Percentiles rank a stretch among this genome's conserved stretches.
Evolutionary conservation across 2,888 invertebrate genomes (phyloP).

Genomic region (Dermolepida albohirtum): DNA sequence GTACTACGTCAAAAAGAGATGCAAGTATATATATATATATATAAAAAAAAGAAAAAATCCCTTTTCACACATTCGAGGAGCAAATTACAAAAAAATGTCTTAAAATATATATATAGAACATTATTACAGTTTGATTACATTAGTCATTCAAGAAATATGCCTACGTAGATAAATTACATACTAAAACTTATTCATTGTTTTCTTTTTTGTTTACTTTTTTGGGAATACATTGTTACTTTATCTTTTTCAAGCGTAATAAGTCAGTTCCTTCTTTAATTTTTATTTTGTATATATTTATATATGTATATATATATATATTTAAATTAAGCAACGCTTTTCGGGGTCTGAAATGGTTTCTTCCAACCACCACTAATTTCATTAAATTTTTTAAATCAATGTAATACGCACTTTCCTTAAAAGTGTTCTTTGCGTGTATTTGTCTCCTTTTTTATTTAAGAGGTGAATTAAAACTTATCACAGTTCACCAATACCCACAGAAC

Average conservation of each 20-base stretch:
- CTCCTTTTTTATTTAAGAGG: conserved; percentile 19
- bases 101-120: conserved; percentile 40
- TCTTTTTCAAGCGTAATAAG: conserved; percentile 58
- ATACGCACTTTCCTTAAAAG: conserved; percentile 6
- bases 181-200: conserved; percentile 55
- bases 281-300: conserved; percentile 45
- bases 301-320: conserved; percentile 42
- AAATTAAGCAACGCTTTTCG: conserved; percentile 25
- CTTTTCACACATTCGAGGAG: conserved; percentile 38
- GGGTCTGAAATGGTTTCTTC: not conserved
- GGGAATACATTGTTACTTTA: conserved; percentile 53
- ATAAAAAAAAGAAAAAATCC: conserved; percentile 28
- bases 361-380: conserved; percentile 44
- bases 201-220: conserved; percentile 40
- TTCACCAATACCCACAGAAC: conserved; percentile 60
- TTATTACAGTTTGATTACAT: conserved; percentile 48
- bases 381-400: conserved; percentile 5
- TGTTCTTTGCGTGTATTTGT: conserved; percentile 17
- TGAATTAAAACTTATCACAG: conserved; percentile 58
- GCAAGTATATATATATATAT: too few species aligned
- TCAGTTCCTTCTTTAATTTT: conserved; percentile 46
- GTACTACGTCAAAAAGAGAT: not conserved
- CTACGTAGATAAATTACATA: conserved; percentile 57
- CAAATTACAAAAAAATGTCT: conserved; percentile 36
- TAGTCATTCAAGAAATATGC: conserved; percentile 51